Conservation (phyloP, 1,140 invertebrate genomes). For the Dinothrombium tinctorium region DNA sequence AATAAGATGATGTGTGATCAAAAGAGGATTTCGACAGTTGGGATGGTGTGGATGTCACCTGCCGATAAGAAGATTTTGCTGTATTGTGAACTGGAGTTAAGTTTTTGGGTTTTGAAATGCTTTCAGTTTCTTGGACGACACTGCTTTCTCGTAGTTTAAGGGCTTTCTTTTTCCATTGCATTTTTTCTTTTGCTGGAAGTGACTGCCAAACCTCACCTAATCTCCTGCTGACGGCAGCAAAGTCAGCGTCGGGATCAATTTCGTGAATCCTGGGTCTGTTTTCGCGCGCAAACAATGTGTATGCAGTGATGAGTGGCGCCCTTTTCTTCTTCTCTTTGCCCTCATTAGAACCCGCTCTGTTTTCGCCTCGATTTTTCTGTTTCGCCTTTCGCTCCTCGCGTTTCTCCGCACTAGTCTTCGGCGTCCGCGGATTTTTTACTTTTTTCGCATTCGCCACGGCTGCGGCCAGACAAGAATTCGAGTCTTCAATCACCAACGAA, state of each 20-base stretch:
- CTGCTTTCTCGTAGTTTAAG: conserved; percentile 28
- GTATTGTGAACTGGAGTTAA: too few relatives aligned
- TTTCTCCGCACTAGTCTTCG: conserved; percentile 7
- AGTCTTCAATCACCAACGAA: not conserved
- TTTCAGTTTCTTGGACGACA: not conserved
- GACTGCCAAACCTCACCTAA: conserved; percentile 24
- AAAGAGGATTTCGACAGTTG: not conserved
- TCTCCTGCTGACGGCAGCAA: conserved; percentile 21
- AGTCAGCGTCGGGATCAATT: conserved; percentile 34
- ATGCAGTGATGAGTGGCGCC: conserved; percentile 40
- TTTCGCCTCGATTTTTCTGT: not conserved
- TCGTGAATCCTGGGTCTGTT: conserved; percentile 41
- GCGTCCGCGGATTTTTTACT: conserved; percentile 6
- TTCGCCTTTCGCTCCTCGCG: conserved; percentile 31
- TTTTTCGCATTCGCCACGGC: not conserved
- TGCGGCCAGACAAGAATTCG: not conserved
- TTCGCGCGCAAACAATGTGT: conserved; percentile 68
- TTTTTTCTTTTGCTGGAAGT: conserved; percentile 18
- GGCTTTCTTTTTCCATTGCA: conserved; percentile 44
- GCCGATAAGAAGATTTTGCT: too few relatives aligned
- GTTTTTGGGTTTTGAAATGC: not conserved
- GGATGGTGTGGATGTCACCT: too few relatives aligned
- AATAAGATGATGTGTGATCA: not conserved
- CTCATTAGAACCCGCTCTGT: conserved; percentile 8
- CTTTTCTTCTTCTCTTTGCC: conserved; percentile 4